Evolutionary conservation across 1,140 invertebrate species (phyloP), one percentile per base, ranked within the genome.

Genomic region (Calliphora vicina): DNA sequence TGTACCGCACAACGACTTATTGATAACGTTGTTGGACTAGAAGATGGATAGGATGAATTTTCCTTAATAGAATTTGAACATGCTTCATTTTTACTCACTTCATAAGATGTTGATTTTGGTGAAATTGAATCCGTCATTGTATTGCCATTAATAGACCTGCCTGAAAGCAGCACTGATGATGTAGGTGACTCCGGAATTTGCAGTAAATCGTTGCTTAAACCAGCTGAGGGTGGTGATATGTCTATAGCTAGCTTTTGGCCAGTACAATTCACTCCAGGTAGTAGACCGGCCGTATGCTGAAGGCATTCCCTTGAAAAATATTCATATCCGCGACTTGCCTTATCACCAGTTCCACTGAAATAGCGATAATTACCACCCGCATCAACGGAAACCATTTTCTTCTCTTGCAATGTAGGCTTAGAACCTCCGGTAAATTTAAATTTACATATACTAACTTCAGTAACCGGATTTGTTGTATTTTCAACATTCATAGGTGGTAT

Each of bases 371-470:
- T 97, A 0, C 96, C 96, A 2, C 95, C 96, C 0, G 95, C 95
- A 88, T 97, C 96, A 1, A 97, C 95, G 0, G 96, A 97, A 0
- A 97, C 91, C 93, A 96, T 97, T 90, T 97, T 97, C 91, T 97
- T 97, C 86, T 97, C 96, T 89, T 97, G 95, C 35, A 97, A 89
- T 74, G 94, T 95, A 0, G 97, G 97, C 84, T 96, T 96, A 29
- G 96, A 95, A 0, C 97, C 96, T 5, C 96, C 96, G 0, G 96
- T 97, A 87, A 97, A 97, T 88, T 97, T 97, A 87, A 97, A 97
- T 87, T 97, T 97, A 88, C 97, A 97, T 87, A 97, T 97, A 90
- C 96, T 97, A 67, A 96, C 95, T 90, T 96, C 95, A 0, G 95
- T 95, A 0, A 95, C 94, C 0, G 95, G 95, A 85, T 95, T 95